Evolutionary conservation across 2,797 vertebrate genomes (phyloP), one percentile per base, ranked within the genome.

Genomic region (Takifugu ocellatus): DNA sequence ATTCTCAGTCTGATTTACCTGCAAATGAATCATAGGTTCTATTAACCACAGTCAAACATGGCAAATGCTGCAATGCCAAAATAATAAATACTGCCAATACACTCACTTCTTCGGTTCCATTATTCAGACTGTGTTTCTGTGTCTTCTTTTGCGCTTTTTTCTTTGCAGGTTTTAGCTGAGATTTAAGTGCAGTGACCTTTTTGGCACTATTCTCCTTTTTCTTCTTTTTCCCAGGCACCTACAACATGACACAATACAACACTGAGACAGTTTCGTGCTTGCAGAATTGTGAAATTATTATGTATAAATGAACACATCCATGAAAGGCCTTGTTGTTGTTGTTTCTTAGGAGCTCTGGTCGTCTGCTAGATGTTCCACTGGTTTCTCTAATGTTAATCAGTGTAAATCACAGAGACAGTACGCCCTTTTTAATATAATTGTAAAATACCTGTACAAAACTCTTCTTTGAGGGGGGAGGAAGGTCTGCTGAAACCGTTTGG

Each of bases 191-290:
- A 8, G 3, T 64, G 24, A 59, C 27, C 5, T 68, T 72, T 14
- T 0, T 59, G 44, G 25, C 15, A 1, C 59, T 87, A 72, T 87
- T 83, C 52, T 77, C 71, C 59, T 72, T 88, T 55, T 67, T 90
- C 74, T 87, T 88, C 72, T 90, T 89, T 21, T 21, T 46, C 0
- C 61, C 46, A 31, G 67, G 26, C 31, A 74, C 76, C 84, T 88
- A 15, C 17, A 69, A 33, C 65, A 42, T 21, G 0, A 68, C 0
- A 57, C 2, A 50, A 5, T 15, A n/a, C 3, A 21, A 24, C 8
- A 31, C 5, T 5, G 2, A 16, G 26, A 14, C 36, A 4, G 16
- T 2, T 10, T 3, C 42, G 15, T 9, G 2, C 31, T 33, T 49
- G 1, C 5, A 46, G 6, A 43, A 17, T 25, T 5, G 10, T 5